Conservation (phyloP, 1,140 invertebrate genomes). For the Nymphalis io region DNA sequence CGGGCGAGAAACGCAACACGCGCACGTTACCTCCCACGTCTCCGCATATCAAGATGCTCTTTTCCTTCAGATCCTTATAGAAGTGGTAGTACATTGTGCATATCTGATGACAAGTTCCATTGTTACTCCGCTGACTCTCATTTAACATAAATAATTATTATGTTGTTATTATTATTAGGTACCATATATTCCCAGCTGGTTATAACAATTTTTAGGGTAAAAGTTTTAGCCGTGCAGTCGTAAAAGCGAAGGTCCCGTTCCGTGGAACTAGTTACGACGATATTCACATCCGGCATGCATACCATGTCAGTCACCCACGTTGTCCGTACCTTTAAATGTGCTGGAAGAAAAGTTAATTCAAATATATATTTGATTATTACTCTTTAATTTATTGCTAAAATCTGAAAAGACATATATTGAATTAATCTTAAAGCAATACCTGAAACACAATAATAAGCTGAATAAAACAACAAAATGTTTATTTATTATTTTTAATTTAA, state of each 20-base stretch:
- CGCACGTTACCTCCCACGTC: slow-evolving; percentile 85
- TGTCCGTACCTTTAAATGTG: slow-evolving; percentile 78
- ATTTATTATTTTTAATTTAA: no score
- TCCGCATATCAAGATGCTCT: slow-evolving; percentile 84
- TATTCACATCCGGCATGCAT: slow-evolving; percentile 85
- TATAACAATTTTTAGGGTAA: slow-evolving; percentile 83
- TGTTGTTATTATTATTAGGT: no score
- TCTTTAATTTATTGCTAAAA: no score
- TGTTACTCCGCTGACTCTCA: no score
- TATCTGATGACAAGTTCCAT: slow-evolving; percentile 66
- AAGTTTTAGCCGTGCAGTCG: slow-evolving; percentile 85
- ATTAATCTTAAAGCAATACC: no score
- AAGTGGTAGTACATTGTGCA: slow-evolving; percentile 85
- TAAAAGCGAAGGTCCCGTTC: slow-evolving; percentile 87
- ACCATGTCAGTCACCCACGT: slow-evolving; percentile 85
- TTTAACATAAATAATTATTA: no score
- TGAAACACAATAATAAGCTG: no score
- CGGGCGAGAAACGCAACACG: slow-evolving; percentile 82
- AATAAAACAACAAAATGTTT: no score
- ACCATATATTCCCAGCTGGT: slow-evolving; percentile 81
- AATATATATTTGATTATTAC: not conserved
- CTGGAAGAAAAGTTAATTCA: slow-evolving; percentile 47
- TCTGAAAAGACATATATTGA: no score
- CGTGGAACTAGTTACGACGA: slow-evolving; percentile 85
- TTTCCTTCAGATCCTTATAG: slow-evolving; percentile 77